Evolutionary conservation across 2,113 vertebrate species (phyloP).

Genomic region (Nothocercus julius): DNA sequence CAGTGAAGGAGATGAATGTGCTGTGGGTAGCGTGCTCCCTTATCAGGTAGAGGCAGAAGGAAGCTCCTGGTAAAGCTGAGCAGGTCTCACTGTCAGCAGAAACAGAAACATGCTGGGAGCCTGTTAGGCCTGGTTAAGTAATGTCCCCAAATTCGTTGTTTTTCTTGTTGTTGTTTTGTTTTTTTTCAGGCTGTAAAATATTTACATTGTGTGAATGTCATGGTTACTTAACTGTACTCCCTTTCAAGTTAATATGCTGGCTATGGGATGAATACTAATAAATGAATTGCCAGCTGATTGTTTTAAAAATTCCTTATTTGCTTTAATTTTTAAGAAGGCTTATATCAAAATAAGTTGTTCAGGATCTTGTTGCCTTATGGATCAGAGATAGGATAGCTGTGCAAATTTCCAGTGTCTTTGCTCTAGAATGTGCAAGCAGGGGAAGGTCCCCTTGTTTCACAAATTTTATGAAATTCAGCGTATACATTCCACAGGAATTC

Average conservation of each 20-base stretch:
- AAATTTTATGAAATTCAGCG: neutral
- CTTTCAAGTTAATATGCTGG: neutral
- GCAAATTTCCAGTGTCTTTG: neutral
- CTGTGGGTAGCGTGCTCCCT: neutral
- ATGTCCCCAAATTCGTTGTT: neutral
- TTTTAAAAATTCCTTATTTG: neutral
- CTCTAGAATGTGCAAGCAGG: neutral
- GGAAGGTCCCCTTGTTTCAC: fast-evolving
- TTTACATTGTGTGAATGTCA: neutral
- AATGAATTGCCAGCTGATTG: neutral
- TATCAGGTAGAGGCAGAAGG: constrained; percentile 38
- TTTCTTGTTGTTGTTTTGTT: too few species aligned
- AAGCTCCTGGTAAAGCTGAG: neutral
- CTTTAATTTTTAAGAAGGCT: neutral
- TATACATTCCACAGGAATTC: neutral
- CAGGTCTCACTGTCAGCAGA: neutral
- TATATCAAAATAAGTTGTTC: neutral
- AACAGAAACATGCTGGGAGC: neutral
- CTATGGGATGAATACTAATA: neutral
- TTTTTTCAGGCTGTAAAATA: neutral
- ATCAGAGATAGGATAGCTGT: neutral
- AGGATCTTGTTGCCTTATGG: neutral
- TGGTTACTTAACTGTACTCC: neutral
- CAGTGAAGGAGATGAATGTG: neutral
- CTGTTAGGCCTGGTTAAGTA: neutral